phyloP scores from a whole-genome alignment of 2,888 invertebrate species.

The Trachelus stipa region DNA sequence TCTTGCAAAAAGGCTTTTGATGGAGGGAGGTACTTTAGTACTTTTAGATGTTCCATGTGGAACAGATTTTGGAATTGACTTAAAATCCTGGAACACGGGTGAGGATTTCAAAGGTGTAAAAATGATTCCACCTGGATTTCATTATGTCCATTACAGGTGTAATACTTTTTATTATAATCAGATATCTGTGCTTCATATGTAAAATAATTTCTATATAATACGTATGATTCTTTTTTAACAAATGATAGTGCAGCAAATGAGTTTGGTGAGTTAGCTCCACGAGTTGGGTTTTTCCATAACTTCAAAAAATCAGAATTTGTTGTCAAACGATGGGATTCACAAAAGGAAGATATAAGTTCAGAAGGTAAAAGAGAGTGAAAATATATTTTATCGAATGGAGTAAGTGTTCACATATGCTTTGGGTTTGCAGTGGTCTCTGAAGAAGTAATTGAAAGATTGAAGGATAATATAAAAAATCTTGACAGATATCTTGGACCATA shows the following conservation, averaged over 20 bases:
- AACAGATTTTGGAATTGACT: slow-evolving; percentile 97
- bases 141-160: slow-evolving; percentile 91
- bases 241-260: slow-evolving; percentile 68
- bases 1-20: slow-evolving; percentile 79
- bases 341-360: slow-evolving; percentile 77
- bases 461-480: slow-evolving; percentile 77
- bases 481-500: slow-evolving; percentile 89
- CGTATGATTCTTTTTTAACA: background rate
- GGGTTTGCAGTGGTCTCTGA: slow-evolving; percentile 70
- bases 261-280: slow-evolving; percentile 69
- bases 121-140: slow-evolving; percentile 98
- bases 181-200: slow-evolving; percentile 25
- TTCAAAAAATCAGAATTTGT: slow-evolving; percentile 87
- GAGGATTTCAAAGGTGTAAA: slow-evolving; percentile 95
- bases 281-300: slow-evolving; percentile 87
- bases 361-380: slow-evolving; percentile 63
- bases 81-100: slow-evolving; percentile 89
- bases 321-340: slow-evolving; percentile 87
- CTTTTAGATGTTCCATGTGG: slow-evolving; percentile 89
- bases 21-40: slow-evolving; percentile 85
- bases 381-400: slow-evolving; percentile 50
- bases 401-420: slow-evolving; percentile 16
- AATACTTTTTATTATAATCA: slow-evolving; percentile 50
- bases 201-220: background rate
- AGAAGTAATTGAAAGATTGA: slow-evolving; percentile 75